Conservation (phyloP, 2,113 vertebrate genomes). For the Pristiophorus japonicus region DNA sequence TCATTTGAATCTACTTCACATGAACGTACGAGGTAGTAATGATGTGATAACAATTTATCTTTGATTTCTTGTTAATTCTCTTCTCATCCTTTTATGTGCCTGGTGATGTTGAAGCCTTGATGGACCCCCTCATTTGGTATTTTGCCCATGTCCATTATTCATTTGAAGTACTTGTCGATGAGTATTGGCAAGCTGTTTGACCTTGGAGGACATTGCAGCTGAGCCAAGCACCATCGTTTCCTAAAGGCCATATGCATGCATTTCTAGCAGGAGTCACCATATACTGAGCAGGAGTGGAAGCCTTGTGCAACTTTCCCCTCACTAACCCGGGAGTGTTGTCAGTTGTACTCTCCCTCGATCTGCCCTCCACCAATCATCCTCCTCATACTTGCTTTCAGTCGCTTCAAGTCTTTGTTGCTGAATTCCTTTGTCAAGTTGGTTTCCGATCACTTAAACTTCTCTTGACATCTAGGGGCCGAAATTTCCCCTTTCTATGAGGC, state of each 20-base stretch:
- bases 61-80: constrained; percentile 25
- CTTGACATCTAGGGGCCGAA: no score
- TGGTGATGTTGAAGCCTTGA: not conserved
- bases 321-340: not conserved
- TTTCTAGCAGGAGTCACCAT: not conserved
- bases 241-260: not conserved
- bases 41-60: constrained; percentile 8
- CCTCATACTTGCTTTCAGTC: no score
- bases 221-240: not conserved
- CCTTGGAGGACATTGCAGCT: not conserved
- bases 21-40: not conserved
- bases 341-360: not conserved
- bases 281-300: not conserved
- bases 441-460: no score
- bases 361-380: not conserved
- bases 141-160: not conserved
- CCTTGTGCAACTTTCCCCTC: not conserved
- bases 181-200: not conserved
- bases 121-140: not conserved
- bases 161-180: not conserved
- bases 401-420: no score
- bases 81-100: not conserved
- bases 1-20: constrained; percentile 5
- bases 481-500: no score
- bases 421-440: no score